Evolutionary conservation across 2,113 vertebrate species (phyloP), one percentile per base, ranked within the genome.

Genomic region (Rhadina sibilatrix): DNA sequence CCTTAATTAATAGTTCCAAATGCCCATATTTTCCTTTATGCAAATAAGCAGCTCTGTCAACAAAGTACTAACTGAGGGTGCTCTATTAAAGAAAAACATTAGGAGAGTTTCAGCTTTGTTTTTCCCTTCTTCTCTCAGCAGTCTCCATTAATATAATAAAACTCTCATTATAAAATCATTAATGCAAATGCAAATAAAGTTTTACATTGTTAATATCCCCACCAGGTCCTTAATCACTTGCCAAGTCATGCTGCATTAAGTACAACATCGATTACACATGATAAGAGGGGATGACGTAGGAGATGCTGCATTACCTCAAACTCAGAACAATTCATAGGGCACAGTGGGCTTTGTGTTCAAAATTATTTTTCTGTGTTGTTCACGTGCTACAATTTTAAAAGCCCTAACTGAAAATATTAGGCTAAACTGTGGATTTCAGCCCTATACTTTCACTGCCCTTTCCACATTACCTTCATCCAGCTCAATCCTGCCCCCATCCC

Each of bases 101-200:
- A 88, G 72, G 70, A 50, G n/a, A 70, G 72, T 92, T 97, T 94
- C 84, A 92, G 90, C 83, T 96, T 95, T 83, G 23, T 87, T 97
- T 91, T 89, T 74, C 85, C 82, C 79, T 63, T 95, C 79, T 84
- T 64, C 89, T 97, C 84, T 87, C 95, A 91, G 84, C 88, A 94
- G 81, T 94, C 91, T 93, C 97, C 94, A 98, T 98, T 98, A 98
- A 97, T 98, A 97, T 96, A 97, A 96, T 97, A 98, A 98, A 98
- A 97, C 5, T 57, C 70, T 90, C 97, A 97, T 98, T 98, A 97
- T 95, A 97, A 98, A 97, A 94, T 97, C 97, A 97, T 98, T 98
- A 98, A 87, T 94, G 91, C 77, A 97, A 97, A 97, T 96, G 95
- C 94, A 97, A 98, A 98, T 97, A 97, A 97, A 95, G 75, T 90